Evolutionary conservation across 2,113 vertebrate species (phyloP).

Genomic region (Felis catus): DNA sequence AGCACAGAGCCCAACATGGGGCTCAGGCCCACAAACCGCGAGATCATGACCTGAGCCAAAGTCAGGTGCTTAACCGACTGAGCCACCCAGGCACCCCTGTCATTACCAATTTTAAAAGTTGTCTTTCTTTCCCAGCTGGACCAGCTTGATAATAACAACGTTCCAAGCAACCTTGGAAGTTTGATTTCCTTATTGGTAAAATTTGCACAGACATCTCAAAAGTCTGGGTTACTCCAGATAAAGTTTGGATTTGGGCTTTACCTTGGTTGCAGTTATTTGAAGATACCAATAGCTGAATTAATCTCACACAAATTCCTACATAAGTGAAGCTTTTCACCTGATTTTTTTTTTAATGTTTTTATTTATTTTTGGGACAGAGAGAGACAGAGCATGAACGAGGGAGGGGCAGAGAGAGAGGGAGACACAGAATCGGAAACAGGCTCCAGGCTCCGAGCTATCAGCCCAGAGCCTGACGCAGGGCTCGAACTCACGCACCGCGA

Average conservation of each 20-base stretch:
- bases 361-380: no score
- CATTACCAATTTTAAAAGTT: not conserved
- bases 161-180: not conserved
- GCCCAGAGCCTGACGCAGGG: no score
- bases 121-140: not conserved
- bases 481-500: no score
- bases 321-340: not conserved
- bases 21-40: no score
- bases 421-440: no score
- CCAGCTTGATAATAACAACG: not conserved
- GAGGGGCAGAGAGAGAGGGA: no score
- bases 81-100: not conserved
- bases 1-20: no score
- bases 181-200: not conserved
- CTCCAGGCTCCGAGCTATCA: no score
- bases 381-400: no score
- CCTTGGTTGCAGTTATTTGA: not conserved
- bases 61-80: no score
- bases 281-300: not conserved
- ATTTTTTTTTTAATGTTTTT: no score
- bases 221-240: not conserved
- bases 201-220: not conserved
- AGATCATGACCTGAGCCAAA: no score
- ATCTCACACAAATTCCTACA: conserved; percentile 20
- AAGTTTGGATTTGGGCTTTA: not conserved